Evolutionary conservation across 2,113 vertebrate species (phyloP).

Genomic region (Thalassoma bifasciatum): DNA sequence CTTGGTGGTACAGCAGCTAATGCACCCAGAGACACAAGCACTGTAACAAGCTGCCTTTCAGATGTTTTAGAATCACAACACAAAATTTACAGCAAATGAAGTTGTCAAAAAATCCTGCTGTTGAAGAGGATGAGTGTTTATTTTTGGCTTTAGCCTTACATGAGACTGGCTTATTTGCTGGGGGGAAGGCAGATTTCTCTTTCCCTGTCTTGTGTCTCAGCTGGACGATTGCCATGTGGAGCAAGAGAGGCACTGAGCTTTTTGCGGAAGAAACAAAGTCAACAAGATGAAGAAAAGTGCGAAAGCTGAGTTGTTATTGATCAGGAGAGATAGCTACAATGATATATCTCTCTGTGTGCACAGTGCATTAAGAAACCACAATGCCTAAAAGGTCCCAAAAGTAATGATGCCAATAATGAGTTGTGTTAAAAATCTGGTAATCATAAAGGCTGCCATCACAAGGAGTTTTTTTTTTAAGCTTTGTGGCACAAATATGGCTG

Average conservation of each 20-base stretch:
- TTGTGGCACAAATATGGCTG: constrained; percentile 17
- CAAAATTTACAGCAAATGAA: constrained; percentile 23
- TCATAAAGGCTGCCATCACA: neutral
- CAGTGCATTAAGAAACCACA: constrained; percentile 44
- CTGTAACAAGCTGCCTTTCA: constrained; percentile 44
- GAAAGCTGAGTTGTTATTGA: constrained; percentile 11
- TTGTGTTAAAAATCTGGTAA: constrained; percentile 1
- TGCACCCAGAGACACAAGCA: constrained; percentile 87
- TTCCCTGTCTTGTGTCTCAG: constrained; percentile 38
- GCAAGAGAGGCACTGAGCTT: constrained; percentile 1
- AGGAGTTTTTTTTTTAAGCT: neutral
- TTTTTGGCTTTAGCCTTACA: constrained; percentile 28
- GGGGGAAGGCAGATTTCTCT: constrained; percentile 4
- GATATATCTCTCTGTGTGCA: constrained; percentile 20
- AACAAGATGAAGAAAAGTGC: neutral
- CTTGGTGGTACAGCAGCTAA: constrained; percentile 90
- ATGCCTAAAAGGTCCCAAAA: constrained; percentile 30
- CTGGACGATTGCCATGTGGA: constrained; percentile 18
- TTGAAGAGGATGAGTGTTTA: constrained; percentile 25
- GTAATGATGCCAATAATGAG: constrained; percentile 9
- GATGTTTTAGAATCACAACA: neutral
- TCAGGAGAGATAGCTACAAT: constrained; percentile 1
- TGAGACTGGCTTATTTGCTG: constrained; percentile 21
- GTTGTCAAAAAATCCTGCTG: constrained; percentile 11
- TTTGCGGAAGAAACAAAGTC: constrained; percentile 3